Evolutionary conservation across 2,888 invertebrate species (phyloP).

Genomic region (Vanessa cardui): DNA sequence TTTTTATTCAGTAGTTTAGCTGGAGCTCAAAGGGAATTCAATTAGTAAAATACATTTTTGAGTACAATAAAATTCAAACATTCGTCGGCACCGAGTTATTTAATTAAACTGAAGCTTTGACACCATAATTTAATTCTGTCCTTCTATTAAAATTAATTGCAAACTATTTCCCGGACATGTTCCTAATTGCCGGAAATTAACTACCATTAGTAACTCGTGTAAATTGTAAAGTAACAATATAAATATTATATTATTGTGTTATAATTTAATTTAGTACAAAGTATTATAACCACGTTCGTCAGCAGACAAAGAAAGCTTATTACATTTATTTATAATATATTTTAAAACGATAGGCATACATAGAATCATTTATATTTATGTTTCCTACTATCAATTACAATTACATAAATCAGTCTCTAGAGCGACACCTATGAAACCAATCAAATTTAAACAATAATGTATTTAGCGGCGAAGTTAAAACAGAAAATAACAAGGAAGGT

Average conservation of each 20-base stretch:
- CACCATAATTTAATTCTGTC: slow-evolving; percentile 21
- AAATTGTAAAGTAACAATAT: background rate
- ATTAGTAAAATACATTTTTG: background rate
- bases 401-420: too few relatives aligned
- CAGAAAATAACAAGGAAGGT: too few relatives aligned
- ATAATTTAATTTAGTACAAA: background rate
- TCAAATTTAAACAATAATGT: too few relatives aligned
- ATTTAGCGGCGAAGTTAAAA: too few relatives aligned
- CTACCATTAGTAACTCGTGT: slow-evolving; percentile 5
- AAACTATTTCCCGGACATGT: slow-evolving; percentile 17
- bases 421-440: too few relatives aligned
- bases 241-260: background rate
- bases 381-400: too few relatives aligned
- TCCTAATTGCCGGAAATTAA: slow-evolving; percentile 21
- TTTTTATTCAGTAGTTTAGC: background rate
- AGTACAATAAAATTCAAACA: slow-evolving; percentile 6
- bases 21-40: background rate
- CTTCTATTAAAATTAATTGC: slow-evolving; percentile 26
- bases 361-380: too few relatives aligned
- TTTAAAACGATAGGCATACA: too few relatives aligned
- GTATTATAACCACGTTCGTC: too few relatives aligned
- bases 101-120: slow-evolving; percentile 17
- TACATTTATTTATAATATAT: too few relatives aligned
- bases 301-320: too few relatives aligned
- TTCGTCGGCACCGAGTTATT: slow-evolving; percentile 7